Conservation (phyloP, 1,140 invertebrate genomes). For the Drosophila trapezifrons region DNA sequence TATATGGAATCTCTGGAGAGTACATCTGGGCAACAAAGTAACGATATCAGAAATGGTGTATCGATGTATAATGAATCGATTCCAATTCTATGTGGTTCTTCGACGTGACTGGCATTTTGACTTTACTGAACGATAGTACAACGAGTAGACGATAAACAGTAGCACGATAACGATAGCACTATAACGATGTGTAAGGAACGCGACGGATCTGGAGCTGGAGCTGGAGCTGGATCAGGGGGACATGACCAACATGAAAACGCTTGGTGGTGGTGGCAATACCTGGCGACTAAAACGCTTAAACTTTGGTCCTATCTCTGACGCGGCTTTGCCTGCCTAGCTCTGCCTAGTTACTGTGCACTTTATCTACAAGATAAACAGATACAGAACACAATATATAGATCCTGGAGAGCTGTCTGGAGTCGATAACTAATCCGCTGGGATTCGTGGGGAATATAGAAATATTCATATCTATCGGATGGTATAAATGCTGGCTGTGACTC, state of each 20-base stretch:
- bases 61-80: conserved; percentile 28
- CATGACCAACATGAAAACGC: conserved; percentile 25
- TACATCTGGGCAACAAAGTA: background rate
- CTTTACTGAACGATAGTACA: conserved; percentile 1
- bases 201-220: background rate
- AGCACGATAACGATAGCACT: conserved; percentile 11
- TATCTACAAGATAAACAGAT: conserved; percentile 56
- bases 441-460: background rate
- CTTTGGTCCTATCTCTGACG: conserved; percentile 15
- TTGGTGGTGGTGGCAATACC: conserved; percentile 21
- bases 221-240: conserved; percentile 1
- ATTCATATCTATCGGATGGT: background rate
- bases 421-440: conserved; percentile 16
- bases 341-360: conserved; percentile 45
- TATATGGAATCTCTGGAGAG: background rate
- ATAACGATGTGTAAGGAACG: conserved; percentile 21
- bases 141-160: conserved; percentile 1
- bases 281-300: conserved; percentile 27
- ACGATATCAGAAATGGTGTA: background rate
- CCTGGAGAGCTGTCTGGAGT: conserved; percentile 5
- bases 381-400: conserved; percentile 50
- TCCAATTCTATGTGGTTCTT: conserved; percentile 39
- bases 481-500: conserved; percentile 42
- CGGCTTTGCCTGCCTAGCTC: conserved; percentile 23
- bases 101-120: conserved; percentile 18